Base-by-base conservation (phyloP, 2,888 invertebrate genomes). In the Orthosia cruda region DNA sequence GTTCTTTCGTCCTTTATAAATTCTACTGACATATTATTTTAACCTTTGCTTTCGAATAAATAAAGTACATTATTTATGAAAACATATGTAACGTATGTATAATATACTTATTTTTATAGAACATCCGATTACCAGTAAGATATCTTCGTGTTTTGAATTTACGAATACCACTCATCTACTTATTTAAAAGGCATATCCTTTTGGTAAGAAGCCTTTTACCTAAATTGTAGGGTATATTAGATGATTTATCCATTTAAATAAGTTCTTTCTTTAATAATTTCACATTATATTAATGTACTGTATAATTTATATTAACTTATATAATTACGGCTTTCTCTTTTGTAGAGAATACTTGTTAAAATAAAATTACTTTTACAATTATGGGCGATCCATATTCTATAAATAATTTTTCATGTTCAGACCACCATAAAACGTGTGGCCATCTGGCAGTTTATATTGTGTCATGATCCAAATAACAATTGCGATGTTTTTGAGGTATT, bases 401-500 rank as follows among this genome's bases (percentile, higher is more conserved):
- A n/a, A 47, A 74, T 40, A 32, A 74, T 49, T 13, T 49, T 55
- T 20, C 47, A 52, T 32, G n/a, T 5, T 71, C 9, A 59, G 59
- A 45, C 18, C 20, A 49, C 12, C 0, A 40, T 62, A 23, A 12
- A 49, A 55, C 20, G 2, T 20, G 23, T 57, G 26, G 18, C 20
- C 45, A 26, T 26, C n/a, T 2, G 3, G 20, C 26, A 59, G 20
- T 15, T 26, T 57, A 0, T 62, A 26, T 50, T 59, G 40, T 40
- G 40, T 40, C 40, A 40, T 40, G 40, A 40, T 40, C 40, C 40
- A 40, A 40, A 40, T 40, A 9, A 40, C 40, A 40, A 40, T 9
- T 40, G 1, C 0, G 1, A 9, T 40, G 26, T 3, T 1, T 26
- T 26, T 26, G 40, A 40, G 40, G 40, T 40, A 45, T 20, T 20